Base-by-base conservation (phyloP, 2,113 vertebrate species). In the Myiagra hebetior region DNA sequence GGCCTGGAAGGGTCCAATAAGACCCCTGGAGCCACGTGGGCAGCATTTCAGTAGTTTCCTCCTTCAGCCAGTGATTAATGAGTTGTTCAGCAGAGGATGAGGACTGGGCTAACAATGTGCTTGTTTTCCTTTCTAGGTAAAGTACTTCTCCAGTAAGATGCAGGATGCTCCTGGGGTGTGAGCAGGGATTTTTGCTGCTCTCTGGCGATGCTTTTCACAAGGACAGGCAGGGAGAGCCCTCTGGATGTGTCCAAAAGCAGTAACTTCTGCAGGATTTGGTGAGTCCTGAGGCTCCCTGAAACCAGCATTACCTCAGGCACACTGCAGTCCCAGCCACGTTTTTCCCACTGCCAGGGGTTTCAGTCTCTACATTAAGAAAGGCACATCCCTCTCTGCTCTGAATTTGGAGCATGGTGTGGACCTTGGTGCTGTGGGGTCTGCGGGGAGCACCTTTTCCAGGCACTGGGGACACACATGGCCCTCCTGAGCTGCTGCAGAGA, bases 271-370 rank as follows among this genome's bases (percentile, higher is more conserved):
- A 46, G 4, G 24, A 49, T 52, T 24, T 64, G 56, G 60, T 81
- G 76, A 82, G 77, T 70, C 55, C 68, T 22, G 44, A 68, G 47
- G 7, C 20, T 39, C 39, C 8, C 42, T 62, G 68, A 50, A 55
- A 16, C 0, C 7, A 85, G 33, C 82, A 13, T 41, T 24, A 15
- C 50, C 64, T 84, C 20, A 6, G 37, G 78, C 68, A 68, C 15
- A 1, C 59, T 69, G 69, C 55, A 33, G 44, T 37, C 31, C 47
- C 67, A 55, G 68, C 31, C 37, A 27, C 0, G 0, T 11, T 77
- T 30, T 27, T 6, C 47, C 47, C 30, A 17, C 69, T 52, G 10
- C 30, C 39, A 27, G 59, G 18, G 30, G 7, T 60, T 87, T 81
- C 47, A 50, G 26, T 47, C 62, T 37, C 31, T 50, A 0, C 1